phyloP scores from a whole-genome alignment of 2,888 invertebrate species.

The Melinaea marsaeus region DNA sequence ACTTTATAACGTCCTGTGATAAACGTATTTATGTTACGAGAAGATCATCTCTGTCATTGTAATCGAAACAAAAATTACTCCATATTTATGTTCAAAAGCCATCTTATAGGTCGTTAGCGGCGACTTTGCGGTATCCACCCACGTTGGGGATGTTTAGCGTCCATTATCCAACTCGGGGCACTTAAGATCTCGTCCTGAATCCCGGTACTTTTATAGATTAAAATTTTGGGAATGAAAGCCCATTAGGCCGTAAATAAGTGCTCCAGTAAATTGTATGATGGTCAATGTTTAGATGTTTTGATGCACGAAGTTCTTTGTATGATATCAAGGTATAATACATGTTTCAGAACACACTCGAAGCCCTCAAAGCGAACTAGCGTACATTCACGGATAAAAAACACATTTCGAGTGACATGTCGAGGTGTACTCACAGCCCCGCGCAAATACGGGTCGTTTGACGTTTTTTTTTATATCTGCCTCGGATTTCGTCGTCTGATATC shows the following conservation, averaged over 20 bases:
- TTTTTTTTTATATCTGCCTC: conserved; percentile 19
- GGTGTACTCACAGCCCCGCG: conserved; percentile 20
- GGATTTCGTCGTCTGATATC: conserved; percentile 17
- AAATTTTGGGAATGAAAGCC: conserved; percentile 5
- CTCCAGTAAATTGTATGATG: background rate
- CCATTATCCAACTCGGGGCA: conserved; percentile 54
- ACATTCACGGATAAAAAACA: conserved; percentile 17
- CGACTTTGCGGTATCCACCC: background rate
- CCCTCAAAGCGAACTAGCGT: conserved; percentile 14
- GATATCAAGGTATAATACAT: background rate
- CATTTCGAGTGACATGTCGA: conserved; percentile 26
- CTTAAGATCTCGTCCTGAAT: conserved; percentile 37
- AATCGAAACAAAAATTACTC: background rate
- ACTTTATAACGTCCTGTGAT: too few relatives aligned
- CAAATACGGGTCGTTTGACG: conserved; percentile 23
- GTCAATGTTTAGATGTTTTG: background rate
- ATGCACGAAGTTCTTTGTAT: background rate
- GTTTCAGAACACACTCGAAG: conserved; percentile 5
- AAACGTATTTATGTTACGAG: too few relatives aligned
- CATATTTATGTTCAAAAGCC: background rate
- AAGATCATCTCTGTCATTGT: too few relatives aligned
- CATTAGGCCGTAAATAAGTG: conserved; percentile 5
- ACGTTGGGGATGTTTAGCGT: conserved; percentile 52
- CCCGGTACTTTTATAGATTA: conserved; percentile 7
- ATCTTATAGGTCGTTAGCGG: conserved; percentile 6